Evolutionary conservation across 2,797 vertebrate genomes (phyloP).

Genomic region (Typhlichthys eigenmanni): DNA sequence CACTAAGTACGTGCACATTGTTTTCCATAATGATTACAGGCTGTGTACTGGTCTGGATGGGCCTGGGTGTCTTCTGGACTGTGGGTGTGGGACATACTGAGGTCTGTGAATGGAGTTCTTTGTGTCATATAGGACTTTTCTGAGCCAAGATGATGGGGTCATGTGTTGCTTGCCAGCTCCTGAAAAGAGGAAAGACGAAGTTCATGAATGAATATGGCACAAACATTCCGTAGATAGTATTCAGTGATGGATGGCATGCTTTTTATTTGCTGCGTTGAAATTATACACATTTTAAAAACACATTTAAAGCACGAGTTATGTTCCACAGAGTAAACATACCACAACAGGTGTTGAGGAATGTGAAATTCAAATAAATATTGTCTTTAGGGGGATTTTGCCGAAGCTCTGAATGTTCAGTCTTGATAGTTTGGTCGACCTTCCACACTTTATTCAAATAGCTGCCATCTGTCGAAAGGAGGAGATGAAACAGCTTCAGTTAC

Average conservation of each 20-base stretch:
- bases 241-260: not conserved
- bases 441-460: constrained; percentile 57
- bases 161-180: constrained; percentile 34
- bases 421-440: constrained; percentile 37
- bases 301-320: constrained; percentile 1
- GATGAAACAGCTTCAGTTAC: constrained; percentile 50
- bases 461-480: constrained; percentile 60
- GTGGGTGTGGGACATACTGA: constrained; percentile 52
- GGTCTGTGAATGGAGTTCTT: constrained; percentile 63
- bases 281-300: constrained; percentile 5
- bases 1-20: constrained; percentile 31
- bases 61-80: constrained; percentile 46
- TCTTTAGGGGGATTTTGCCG: constrained; percentile 3
- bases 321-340: constrained; percentile 14
- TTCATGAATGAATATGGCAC: too few species aligned
- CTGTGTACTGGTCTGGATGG: constrained; percentile 55
- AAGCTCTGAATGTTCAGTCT: constrained; percentile 31
- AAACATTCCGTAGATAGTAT: not conserved
- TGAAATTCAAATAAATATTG: too few species aligned
- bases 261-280: not conserved
- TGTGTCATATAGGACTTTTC: constrained; percentile 51
- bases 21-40: constrained; percentile 55
- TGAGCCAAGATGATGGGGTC: constrained; percentile 31
- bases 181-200: constrained; percentile 10
- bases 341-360: not conserved